phyloP scores from a whole-genome alignment of 2,113 vertebrate species.

The Junco hyemalis region DNA sequence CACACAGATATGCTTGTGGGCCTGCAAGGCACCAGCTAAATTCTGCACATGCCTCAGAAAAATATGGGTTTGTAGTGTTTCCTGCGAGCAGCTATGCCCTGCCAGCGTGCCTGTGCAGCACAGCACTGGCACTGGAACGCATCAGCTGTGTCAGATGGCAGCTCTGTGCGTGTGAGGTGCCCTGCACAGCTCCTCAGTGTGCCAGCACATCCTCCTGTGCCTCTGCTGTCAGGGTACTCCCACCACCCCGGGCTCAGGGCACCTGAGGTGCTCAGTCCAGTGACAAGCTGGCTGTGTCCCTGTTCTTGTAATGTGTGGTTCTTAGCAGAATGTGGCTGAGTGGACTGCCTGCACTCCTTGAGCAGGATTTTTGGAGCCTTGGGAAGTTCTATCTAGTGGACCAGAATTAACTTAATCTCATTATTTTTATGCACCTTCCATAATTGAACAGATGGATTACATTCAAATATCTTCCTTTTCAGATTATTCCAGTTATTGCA shows the following conservation, averaged over 20 bases:
- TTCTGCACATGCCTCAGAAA: neutral
- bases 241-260: neutral
- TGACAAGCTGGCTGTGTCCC: accelerated
- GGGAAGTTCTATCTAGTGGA: neutral
- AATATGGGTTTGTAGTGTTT: accelerated
- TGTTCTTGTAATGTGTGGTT: neutral
- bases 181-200: neutral
- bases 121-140: accelerated
- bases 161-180: neutral
- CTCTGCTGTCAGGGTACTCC: neutral
- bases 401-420: neutral
- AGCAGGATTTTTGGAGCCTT: neutral
- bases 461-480: neutral
- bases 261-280: neutral
- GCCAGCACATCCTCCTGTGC: neutral
- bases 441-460: neutral
- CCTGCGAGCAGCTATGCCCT: accelerated
- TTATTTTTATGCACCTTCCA: neutral
- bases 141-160: neutral
- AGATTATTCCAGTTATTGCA: neutral
- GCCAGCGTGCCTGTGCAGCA: neutral
- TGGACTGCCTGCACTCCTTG: neutral
- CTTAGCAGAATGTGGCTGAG: neutral
- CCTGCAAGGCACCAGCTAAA: neutral
- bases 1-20: neutral